phyloP scores from a whole-genome alignment of 2,113 vertebrate genomes.

The Raphicerus campestris region DNA sequence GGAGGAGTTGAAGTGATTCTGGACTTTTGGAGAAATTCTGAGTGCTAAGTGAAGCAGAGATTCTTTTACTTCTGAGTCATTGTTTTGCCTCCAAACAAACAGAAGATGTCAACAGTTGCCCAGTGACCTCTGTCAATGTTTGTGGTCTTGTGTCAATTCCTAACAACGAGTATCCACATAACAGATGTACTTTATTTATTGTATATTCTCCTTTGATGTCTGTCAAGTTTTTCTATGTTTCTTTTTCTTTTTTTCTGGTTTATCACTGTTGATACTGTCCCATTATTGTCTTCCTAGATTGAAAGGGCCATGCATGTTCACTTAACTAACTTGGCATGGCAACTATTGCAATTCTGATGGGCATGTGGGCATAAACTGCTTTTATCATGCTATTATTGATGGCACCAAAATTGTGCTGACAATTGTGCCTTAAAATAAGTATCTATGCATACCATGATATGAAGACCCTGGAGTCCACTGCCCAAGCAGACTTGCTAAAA shows the following conservation, averaged over 20 bases:
- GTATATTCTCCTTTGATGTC: conserved; percentile 54
- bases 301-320: not conserved
- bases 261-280: conserved; percentile 27
- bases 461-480: not conserved
- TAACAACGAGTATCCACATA: conserved; percentile 34
- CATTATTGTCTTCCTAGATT: not conserved
- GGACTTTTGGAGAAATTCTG: not conserved
- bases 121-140: conserved; percentile 55
- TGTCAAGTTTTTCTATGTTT: conserved; percentile 38
- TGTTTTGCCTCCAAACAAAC: conserved; percentile 68
- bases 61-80: conserved; percentile 48
- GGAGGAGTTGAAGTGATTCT: not conserved
- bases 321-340: conserved; percentile 32
- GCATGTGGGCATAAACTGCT: not conserved
- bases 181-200: conserved; percentile 53
- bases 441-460: not conserved
- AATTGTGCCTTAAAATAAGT: not conserved
- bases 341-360: not conserved
- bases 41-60: conserved; percentile 30
- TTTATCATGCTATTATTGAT: not conserved
- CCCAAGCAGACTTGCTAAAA: not conserved
- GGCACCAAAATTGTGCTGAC: not conserved
- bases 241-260: conserved; percentile 53
- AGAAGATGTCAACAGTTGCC: conserved; percentile 62
- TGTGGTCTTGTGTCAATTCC: conserved; percentile 52